Evolutionary conservation across 2,113 vertebrate species (phyloP).

Genomic region (Thamnophis sirtalis): DNA sequence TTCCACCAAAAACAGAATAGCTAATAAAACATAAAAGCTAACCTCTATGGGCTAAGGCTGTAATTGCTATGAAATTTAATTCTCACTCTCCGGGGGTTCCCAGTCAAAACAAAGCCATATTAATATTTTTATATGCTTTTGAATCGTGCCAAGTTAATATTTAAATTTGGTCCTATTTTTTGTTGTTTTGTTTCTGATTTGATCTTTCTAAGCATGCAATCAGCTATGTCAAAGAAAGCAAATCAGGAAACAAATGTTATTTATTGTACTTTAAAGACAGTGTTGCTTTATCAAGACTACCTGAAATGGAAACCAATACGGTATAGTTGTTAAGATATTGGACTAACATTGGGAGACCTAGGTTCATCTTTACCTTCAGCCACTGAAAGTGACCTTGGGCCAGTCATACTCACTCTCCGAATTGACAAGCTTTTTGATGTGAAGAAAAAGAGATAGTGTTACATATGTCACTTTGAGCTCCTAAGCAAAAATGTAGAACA

Average conservation of each 20-base stretch:
- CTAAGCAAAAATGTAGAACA: not conserved
- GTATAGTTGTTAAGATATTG: not conserved
- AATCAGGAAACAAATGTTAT: not conserved
- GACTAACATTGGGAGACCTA: not conserved
- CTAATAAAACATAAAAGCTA: not conserved
- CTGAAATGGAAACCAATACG: not conserved
- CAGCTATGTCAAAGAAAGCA: not conserved
- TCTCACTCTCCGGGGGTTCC: not conserved
- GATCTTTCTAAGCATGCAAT: not conserved
- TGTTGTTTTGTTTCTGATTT: not conserved
- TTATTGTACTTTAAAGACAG: not conserved
- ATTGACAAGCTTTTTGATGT: not conserved
- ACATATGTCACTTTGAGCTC: not conserved
- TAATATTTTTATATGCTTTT: constrained; percentile 9
- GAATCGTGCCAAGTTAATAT: constrained; percentile 3
- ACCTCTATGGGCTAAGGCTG: not conserved
- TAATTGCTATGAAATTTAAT: constrained; percentile 28
- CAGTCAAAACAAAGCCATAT: constrained; percentile 8
- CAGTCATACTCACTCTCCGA: not conserved
- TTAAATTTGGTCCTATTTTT: not conserved
- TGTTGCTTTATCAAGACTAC: not conserved
- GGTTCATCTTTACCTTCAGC: not conserved
- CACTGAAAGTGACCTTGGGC: not conserved
- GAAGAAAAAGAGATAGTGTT: not conserved
- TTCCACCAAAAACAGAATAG: not conserved